Percentiles rank a stretch among this genome's conserved stretches.
Evolutionary conservation across 1,140 invertebrate genomes (phyloP).

Genomic region (Apocrypta bakeri): DNA sequence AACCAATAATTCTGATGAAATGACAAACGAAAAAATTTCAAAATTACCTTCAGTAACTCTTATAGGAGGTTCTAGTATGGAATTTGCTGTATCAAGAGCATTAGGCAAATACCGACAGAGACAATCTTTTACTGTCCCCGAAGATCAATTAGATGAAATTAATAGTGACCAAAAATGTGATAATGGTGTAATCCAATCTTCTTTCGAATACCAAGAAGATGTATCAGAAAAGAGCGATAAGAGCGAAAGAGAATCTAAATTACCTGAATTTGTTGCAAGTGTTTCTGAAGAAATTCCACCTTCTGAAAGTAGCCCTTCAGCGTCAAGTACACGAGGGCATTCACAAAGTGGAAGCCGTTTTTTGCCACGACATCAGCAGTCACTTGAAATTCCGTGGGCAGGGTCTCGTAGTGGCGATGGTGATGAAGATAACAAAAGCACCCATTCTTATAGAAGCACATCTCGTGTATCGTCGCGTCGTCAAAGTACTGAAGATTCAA

Average conservation of each 20-base stretch:
- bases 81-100: constrained; percentile 89
- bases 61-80: constrained; percentile 81
- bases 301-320: constrained; percentile 80
- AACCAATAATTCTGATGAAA: constrained; percentile 70
- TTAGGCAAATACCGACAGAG: constrained; percentile 87
- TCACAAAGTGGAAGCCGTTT: constrained; percentile 73
- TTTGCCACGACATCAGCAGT: constrained; percentile 83
- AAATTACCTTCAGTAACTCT: constrained; percentile 76
- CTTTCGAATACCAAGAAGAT: constrained; percentile 66
- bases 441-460: constrained; percentile 88
- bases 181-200: constrained; percentile 58
- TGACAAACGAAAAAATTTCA: constrained; percentile 74
- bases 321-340: constrained; percentile 76
- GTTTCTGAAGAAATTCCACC: constrained; percentile 71
- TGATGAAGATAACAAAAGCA: constrained; percentile 90
- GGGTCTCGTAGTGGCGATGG: constrained; percentile 78
- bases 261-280: constrained; percentile 69
- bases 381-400: constrained; percentile 84
- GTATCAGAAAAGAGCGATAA: constrained; percentile 66
- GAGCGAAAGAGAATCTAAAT: constrained; percentile 65
- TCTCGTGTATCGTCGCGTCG: constrained; percentile 89
- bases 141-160: constrained; percentile 77
- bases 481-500: constrained; percentile 94
- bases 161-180: constrained; percentile 71
- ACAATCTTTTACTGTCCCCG: constrained; percentile 81